Conservation (phyloP, 92 coral and sea anemone genomes). For the Blastomussa wellsi region DNA sequence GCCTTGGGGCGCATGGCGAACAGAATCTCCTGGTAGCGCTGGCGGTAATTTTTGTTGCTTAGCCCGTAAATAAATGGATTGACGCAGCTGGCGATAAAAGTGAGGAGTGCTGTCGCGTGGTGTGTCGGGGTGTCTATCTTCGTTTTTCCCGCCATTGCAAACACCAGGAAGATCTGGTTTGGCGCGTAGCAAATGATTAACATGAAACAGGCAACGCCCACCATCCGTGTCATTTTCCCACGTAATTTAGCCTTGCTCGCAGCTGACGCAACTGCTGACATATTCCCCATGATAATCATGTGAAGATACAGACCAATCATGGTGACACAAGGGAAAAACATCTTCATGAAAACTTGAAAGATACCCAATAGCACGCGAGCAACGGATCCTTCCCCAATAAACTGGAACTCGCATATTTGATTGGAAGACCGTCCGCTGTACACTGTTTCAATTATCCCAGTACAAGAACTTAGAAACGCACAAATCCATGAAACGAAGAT, state of each 20-base stretch:
- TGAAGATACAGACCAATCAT: constrained; percentile 63
- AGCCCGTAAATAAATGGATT: constrained; percentile 71
- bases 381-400: background rate
- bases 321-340: constrained; percentile 41
- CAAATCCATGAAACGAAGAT: constrained; percentile 64
- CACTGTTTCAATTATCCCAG: background rate
- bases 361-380: constrained; percentile 12
- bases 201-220: constrained; percentile 44
- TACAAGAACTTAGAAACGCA: constrained; percentile 25
- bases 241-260: constrained; percentile 42
- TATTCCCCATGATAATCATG: constrained; percentile 39
- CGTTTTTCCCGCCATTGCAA: constrained; percentile 9
- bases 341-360: constrained; percentile 42
- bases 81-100: constrained; percentile 60
- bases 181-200: constrained; percentile 60
- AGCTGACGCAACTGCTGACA: constrained; percentile 17
- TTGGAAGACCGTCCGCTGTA: background rate
- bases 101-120: constrained; percentile 46
- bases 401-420: background rate
- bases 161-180: constrained; percentile 42
- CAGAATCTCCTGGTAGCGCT: constrained; percentile 63
- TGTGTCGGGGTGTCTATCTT: constrained; percentile 40
- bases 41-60: constrained; percentile 61
- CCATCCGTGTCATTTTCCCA: constrained; percentile 56
- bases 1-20: constrained; percentile 41